Evolutionary conservation across 2,888 invertebrate species (phyloP).

Genomic region (Flabesymbios commensalis): DNA sequence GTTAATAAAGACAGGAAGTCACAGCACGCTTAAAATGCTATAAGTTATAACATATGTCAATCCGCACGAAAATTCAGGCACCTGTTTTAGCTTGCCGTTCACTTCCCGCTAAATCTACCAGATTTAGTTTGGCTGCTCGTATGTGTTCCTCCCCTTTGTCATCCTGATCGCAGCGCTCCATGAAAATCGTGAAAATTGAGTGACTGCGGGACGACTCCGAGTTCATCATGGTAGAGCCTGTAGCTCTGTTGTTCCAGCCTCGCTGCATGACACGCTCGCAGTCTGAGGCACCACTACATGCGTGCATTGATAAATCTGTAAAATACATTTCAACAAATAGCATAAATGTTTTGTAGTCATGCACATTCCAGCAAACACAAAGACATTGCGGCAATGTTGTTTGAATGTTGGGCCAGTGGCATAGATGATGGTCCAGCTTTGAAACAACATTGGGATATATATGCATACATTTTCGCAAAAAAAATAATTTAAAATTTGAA

Average conservation of each 20-base stretch:
- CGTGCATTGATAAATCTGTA: slow-evolving; percentile 72
- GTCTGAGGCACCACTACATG: slow-evolving; percentile 78
- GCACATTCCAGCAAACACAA: too few species aligned
- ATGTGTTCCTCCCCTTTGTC: slow-evolving; percentile 66
- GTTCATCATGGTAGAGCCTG: slow-evolving; percentile 88
- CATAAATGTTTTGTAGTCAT: too few species aligned
- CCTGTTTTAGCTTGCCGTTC: slow-evolving; percentile 81
- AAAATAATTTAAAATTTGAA: too few species aligned
- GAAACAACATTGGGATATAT: too few species aligned
- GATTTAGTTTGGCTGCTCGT: slow-evolving; percentile 76
- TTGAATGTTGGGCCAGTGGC: too few species aligned
- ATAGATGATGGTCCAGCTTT: too few species aligned
- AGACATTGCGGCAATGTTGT: too few species aligned
- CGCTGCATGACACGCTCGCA: slow-evolving; percentile 75
- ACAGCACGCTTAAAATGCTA: too few species aligned
- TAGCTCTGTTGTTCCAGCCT: slow-evolving; percentile 80
- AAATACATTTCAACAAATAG: slow-evolving; percentile 13
- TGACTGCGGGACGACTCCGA: slow-evolving; percentile 81
- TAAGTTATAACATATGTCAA: too few species aligned
- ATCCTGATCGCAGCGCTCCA: slow-evolving; percentile 74
- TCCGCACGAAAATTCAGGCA: too few species aligned
- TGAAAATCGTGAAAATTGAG: slow-evolving; percentile 82
- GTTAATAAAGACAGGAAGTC: too few species aligned
- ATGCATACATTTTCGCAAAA: not conserved
- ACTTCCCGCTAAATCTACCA: slow-evolving; percentile 88